Percentiles rank a stretch among this genome's conserved stretches.
Evolutionary conservation across 2,888 invertebrate genomes (phyloP).

Genomic region (Trichopoda pennipes): DNA sequence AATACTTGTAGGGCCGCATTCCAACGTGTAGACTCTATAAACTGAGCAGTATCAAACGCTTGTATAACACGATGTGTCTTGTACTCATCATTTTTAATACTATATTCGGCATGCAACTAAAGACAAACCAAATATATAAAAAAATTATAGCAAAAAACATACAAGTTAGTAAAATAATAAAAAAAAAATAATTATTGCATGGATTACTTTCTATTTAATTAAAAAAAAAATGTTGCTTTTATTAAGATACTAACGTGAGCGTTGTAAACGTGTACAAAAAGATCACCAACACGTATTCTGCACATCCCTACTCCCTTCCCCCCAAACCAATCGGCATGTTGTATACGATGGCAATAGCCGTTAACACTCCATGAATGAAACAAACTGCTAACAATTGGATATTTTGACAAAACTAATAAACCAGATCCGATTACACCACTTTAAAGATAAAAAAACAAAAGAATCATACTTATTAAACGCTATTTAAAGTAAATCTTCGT

Average conservation of each 20-base stretch:
- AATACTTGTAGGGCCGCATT: conserved; percentile 91
- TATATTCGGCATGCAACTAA: conserved; percentile 97
- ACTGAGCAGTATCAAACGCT: conserved; percentile 96
- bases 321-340: conserved; percentile 99
- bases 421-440: conserved; percentile 97
- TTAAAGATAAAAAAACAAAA: conserved; percentile 73
- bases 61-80: conserved; percentile 95
- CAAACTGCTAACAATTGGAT: conserved; percentile 91
- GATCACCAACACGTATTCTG: conserved; percentile 85
- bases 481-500: not conserved
- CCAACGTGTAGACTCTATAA: conserved; percentile 91
- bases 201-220: not conserved
- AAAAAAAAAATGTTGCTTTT: not conserved
- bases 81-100: conserved; percentile 91
- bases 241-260: conserved; percentile 90
- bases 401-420: conserved; percentile 91
- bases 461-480: not conserved
- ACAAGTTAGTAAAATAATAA: too few relatives aligned
- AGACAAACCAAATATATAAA: not conserved
- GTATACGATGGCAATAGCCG: conserved; percentile 93
- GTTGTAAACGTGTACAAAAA: conserved; percentile 91
- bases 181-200: not conserved
- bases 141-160: too few relatives aligned
- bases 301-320: conserved; percentile 96
- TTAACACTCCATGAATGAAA: conserved; percentile 98